Percentiles rank a stretch among this genome's conserved stretches.
Conservation (phyloP, 2,888 invertebrate genomes). For the Pseudococcus longispinus region DNA sequence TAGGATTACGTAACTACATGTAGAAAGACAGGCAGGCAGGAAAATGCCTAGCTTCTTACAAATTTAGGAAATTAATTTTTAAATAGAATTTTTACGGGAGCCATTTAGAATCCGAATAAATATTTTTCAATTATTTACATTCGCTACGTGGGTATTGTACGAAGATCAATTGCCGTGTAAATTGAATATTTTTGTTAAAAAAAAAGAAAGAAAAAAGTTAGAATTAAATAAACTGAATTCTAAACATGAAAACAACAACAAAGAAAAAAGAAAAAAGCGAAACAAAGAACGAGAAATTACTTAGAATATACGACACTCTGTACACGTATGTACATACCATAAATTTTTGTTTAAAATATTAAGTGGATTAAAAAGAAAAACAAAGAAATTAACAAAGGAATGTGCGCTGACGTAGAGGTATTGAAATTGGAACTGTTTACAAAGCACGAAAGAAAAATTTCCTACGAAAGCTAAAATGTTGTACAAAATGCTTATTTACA, state of each 20-base stretch:
- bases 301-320: slow-evolving; percentile 20
- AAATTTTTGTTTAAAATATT: not conserved
- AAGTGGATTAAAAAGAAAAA: slow-evolving; percentile 21
- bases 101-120: not conserved
- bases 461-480: slow-evolving; percentile 8
- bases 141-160: not conserved
- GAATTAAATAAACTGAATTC: not conserved
- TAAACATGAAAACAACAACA: slow-evolving; percentile 24
- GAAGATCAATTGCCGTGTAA: not conserved
- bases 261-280: not conserved
- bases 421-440: slow-evolving; percentile 49
- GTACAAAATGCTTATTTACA: slow-evolving; percentile 24
- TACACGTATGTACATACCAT: not conserved
- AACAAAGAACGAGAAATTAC: slow-evolving; percentile 14
- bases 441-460: slow-evolving; percentile 39
- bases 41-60: not conserved
- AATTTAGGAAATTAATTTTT: not conserved
- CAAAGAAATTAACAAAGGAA: slow-evolving; percentile 46
- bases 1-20: not conserved
- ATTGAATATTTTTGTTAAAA: not conserved
- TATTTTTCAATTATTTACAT: not conserved
- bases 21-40: not conserved
- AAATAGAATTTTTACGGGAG: not conserved
- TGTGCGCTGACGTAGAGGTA: slow-evolving; percentile 49
- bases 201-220: not conserved